Conservation (phyloP, 2,888 invertebrate species). For the Leptopilina drosophilae region DNA sequence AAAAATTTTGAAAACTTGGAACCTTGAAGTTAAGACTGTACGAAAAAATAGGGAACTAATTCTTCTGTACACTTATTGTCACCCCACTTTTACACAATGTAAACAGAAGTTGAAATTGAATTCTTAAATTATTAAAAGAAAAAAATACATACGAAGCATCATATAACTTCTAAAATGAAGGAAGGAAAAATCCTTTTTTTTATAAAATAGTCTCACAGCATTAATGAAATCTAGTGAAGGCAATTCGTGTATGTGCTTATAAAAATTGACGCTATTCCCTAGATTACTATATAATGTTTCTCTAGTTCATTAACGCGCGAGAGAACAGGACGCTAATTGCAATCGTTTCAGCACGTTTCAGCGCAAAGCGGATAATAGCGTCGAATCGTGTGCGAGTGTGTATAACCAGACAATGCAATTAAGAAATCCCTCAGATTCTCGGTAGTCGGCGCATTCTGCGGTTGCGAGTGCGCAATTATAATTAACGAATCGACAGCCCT, state of each 20-base stretch:
- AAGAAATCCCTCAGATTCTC: constrained; percentile 74
- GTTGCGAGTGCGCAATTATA: constrained; percentile 69
- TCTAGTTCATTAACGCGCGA: constrained; percentile 39
- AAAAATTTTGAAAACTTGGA: no score
- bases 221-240: background rate
- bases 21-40: no score
- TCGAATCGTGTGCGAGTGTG: constrained; percentile 31
- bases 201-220: background rate
- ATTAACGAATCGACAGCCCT: constrained; percentile 75
- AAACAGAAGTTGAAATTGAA: no score
- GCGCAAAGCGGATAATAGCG: constrained; percentile 37
- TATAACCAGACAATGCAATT: constrained; percentile 67
- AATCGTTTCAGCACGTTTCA: constrained; percentile 42
- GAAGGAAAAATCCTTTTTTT: no score
- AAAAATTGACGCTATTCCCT: background rate
- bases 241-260: background rate
- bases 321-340: constrained; percentile 39
- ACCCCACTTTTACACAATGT: no score
- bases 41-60: no score
- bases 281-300: constrained; percentile 34
- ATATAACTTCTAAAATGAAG: no score
- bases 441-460: constrained; percentile 61
- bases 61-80: no score
- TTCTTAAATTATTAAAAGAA: no score
- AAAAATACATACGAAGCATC: no score